phyloP scores from a whole-genome alignment of 2,888 invertebrate genomes.

The Drosophila affinis region DNA sequence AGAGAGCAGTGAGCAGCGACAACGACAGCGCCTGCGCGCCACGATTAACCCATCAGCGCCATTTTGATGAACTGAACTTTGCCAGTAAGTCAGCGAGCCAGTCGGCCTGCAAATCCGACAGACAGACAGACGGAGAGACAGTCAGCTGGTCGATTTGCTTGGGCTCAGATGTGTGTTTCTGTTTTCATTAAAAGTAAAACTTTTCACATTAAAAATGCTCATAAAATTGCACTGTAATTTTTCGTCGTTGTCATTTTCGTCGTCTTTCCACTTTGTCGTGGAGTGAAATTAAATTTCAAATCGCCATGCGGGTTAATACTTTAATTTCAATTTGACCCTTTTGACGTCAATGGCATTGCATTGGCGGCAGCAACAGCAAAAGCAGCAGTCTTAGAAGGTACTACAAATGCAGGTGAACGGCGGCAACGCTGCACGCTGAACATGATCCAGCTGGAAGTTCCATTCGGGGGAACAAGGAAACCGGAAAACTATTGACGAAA shows the following conservation, averaged over 20 bases:
- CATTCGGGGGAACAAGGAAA: constrained; percentile 16
- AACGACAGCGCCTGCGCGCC: constrained; percentile 68
- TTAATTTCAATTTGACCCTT: constrained; percentile 74
- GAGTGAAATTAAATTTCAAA: constrained; percentile 73
- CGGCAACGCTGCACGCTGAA: constrained; percentile 40
- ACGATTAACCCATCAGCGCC: constrained; percentile 70
- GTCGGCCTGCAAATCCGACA: constrained; percentile 19
- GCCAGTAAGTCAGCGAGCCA: constrained; percentile 30
- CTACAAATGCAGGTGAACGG: constrained; percentile 44
- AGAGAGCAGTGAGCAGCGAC: constrained; percentile 25
- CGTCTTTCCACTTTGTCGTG: constrained; percentile 52
- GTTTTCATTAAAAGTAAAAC: constrained; percentile 71
- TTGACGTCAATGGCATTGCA: constrained; percentile 31
- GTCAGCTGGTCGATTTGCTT: constrained; percentile 43
- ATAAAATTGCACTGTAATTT: constrained; percentile 77
- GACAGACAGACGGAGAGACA: constrained; percentile 4
- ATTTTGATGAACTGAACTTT: constrained; percentile 44
- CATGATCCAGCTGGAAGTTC: constrained; percentile 24
- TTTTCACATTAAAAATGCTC: constrained; percentile 77
- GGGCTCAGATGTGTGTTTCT: constrained; percentile 21
- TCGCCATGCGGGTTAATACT: constrained; percentile 62
- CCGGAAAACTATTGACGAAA: not conserved
- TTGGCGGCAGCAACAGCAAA: not conserved
- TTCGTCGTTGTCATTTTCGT: constrained; percentile 41
- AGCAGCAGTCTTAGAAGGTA: constrained; percentile 26